phyloP scores from a whole-genome alignment of 2,888 invertebrate genomes.

The Dicycla oo region DNA sequence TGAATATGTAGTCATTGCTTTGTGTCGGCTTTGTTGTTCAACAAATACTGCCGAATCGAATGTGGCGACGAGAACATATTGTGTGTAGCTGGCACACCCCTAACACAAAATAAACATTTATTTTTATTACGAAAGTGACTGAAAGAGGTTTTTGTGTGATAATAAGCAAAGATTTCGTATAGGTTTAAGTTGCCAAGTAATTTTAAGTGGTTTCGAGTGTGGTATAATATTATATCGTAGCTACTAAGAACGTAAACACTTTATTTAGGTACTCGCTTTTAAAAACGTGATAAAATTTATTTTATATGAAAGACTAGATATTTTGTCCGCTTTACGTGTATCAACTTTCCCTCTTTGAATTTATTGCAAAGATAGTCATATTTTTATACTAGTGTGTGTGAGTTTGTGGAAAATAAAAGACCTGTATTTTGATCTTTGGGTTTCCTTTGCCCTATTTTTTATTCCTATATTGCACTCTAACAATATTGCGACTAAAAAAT shows the following conservation, averaged over 20 bases:
- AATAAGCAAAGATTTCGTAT: not conserved
- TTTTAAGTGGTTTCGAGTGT: slow-evolving; percentile 18
- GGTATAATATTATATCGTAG: not conserved
- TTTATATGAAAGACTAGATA: not conserved
- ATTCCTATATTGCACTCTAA: not conserved
- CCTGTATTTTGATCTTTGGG: not conserved
- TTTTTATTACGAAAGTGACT: not conserved
- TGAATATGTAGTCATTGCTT: no score
- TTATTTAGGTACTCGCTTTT: not conserved
- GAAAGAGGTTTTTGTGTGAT: slow-evolving; percentile 21
- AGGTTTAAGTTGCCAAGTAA: slow-evolving; percentile 22
- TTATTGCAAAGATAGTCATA: slow-evolving; percentile 30
- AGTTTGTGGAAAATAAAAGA: slow-evolving; percentile 41
- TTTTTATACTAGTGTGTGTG: slow-evolving; percentile 39
- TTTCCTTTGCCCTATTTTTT: no score
- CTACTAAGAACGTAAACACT: no score
- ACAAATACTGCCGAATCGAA: not conserved
- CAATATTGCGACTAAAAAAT: not conserved
- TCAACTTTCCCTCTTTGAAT: slow-evolving; percentile 28
- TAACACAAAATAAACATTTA: no score
- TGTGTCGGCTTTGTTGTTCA: no score
- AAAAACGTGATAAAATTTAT: not conserved
- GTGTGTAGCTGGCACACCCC: no score
- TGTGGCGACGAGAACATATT: not conserved
- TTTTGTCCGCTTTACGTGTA: slow-evolving; percentile 10